phyloP scores from a whole-genome alignment of 2,797 vertebrate species.

The Loris lydekkerianus region DNA sequence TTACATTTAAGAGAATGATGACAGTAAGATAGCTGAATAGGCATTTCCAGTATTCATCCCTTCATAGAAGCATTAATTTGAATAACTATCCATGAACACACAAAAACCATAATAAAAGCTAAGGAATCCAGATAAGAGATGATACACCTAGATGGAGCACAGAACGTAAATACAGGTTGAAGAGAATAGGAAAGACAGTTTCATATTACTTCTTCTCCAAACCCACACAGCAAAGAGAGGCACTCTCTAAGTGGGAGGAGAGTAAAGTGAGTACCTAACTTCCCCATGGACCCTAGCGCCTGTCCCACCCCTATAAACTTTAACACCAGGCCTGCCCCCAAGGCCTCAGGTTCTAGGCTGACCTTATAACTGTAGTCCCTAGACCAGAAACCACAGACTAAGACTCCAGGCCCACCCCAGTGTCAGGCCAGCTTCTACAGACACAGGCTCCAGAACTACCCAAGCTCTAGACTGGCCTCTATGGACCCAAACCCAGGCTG shows the following conservation, averaged over 20 bases:
- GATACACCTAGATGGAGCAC: background rate
- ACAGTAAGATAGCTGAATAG: background rate
- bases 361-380: background rate
- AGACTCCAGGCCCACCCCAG: background rate
- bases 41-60: background rate
- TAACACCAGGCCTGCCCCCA: fast-evolving
- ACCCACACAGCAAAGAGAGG: background rate
- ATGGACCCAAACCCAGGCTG: background rate
- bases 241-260: background rate
- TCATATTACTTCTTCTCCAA: background rate
- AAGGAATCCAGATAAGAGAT: background rate
- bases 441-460: background rate
- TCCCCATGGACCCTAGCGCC: background rate
- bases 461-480: background rate
- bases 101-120: background rate
- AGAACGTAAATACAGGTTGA: background rate
- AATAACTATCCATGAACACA: background rate
- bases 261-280: background rate
- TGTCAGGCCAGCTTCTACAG: background rate
- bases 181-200: background rate
- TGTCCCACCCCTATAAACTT: background rate
- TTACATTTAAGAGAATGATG: background rate
- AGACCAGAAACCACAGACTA: background rate
- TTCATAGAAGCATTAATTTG: background rate
- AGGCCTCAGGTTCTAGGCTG: background rate